phyloP scores from a whole-genome alignment of 2,797 vertebrate species.

The Apogon hyalosoma region DNA sequence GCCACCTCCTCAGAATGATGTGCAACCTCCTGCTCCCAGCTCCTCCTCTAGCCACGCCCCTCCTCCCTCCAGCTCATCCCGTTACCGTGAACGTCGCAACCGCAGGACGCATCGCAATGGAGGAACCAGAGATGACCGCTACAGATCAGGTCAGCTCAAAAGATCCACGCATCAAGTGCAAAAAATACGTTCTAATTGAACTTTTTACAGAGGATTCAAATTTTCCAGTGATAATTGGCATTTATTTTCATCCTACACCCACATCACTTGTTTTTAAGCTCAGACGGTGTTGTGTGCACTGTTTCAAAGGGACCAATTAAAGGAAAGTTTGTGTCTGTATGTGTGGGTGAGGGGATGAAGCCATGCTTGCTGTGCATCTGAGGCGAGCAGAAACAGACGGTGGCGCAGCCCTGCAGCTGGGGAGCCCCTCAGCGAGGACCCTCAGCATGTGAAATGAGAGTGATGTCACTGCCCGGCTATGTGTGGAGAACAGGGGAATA shows the following conservation, averaged over 20 bases:
- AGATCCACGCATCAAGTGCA: background rate
- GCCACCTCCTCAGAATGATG: slow-evolving; percentile 86
- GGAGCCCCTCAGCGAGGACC: slow-evolving; percentile 51
- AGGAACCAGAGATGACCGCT: slow-evolving; percentile 95
- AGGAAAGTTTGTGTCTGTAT: slow-evolving; percentile 4
- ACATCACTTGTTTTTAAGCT: slow-evolving; percentile 28
- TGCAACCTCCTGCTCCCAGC: slow-evolving; percentile 85
- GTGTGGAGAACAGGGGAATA: slow-evolving; percentile 48
- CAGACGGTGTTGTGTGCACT: slow-evolving; percentile 8
- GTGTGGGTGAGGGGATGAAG: slow-evolving; percentile 6
- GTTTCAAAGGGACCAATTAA: slow-evolving; percentile 66
- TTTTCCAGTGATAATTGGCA: slow-evolving; percentile 1
- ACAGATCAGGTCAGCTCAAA: slow-evolving; percentile 86
- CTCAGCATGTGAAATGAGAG: slow-evolving; percentile 45
- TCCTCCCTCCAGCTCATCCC: slow-evolving; percentile 86
- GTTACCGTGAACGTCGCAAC: slow-evolving; percentile 87
- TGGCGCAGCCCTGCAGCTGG: slow-evolving; percentile 42
- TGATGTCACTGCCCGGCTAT: slow-evolving; percentile 69
- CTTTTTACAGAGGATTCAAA: background rate
- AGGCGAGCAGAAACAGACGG: slow-evolving; percentile 6
- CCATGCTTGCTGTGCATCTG: background rate
- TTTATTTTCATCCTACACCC: background rate
- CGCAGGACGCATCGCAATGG: slow-evolving; percentile 89
- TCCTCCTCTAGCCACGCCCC: slow-evolving; percentile 74
- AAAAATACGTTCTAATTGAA: background rate